These are phyloP conservation scores for Synanthedon myopaeformis DNA, from an alignment of 2,888 invertebrate genomes.

Conservation along the genomic window DNA sequence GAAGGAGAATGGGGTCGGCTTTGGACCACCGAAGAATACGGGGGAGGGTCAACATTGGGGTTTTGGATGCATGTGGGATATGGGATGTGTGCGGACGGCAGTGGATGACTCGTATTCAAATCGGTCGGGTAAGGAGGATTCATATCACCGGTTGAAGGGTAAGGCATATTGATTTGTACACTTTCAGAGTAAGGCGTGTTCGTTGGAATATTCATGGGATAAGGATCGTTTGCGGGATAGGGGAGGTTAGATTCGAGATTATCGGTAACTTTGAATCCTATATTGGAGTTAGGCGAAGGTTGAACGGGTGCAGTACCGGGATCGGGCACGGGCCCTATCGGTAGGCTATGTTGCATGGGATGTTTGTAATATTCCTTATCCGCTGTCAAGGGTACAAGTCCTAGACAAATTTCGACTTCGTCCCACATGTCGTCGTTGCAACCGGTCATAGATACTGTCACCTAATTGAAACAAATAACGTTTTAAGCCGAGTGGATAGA, in stretches of 20 bases:
- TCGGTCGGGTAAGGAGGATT: neutral
- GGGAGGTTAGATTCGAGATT: neutral
- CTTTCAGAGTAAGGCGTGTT: slow-evolving; percentile 2
- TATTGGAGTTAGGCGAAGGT: neutral
- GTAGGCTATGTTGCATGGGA: slow-evolving; percentile 30
- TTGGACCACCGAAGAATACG: neutral
- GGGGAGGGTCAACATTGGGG: neutral
- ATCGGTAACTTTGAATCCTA: neutral
- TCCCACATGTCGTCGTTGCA: slow-evolving; percentile 38
- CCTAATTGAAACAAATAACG: slow-evolving; percentile 18
- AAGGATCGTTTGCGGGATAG: neutral
- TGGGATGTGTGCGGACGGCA: neutral
- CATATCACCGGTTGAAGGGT: neutral
- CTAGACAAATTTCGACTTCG: slow-evolving; percentile 37
- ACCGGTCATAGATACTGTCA: slow-evolving; percentile 35
- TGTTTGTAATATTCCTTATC: slow-evolving; percentile 22
- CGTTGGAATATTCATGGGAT: neutral
- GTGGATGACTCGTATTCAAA: neutral
- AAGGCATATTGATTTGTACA: neutral
- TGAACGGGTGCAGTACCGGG: slow-evolving; percentile 2
- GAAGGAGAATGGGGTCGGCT: neutral
- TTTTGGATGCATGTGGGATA: neutral
- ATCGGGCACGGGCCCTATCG: slow-evolving; percentile 25
- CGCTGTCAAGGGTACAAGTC: slow-evolving; percentile 27
- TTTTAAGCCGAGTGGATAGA: too few species aligned